Conservation (phyloP, 2,113 vertebrate genomes). For the Typhlomys cinereus region DNA sequence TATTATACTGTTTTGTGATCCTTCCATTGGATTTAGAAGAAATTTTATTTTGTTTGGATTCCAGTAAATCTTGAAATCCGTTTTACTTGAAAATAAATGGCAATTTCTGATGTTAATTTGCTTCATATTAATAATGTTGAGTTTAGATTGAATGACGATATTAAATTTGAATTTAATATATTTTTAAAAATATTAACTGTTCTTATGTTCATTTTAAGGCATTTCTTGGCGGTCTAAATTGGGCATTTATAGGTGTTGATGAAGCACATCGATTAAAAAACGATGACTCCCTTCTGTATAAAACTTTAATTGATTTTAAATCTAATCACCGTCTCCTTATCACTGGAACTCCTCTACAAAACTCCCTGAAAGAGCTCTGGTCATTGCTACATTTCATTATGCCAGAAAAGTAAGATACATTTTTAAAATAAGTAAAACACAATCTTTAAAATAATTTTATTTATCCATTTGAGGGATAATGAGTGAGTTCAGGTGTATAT, state of each 20-base stretch:
- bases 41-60: constrained; percentile 51
- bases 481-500: no score
- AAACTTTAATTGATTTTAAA: constrained; percentile 98
- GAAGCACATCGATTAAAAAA: constrained; percentile 99
- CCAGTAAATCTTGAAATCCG: background rate
- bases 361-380: constrained; percentile 99
- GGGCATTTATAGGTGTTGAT: constrained; percentile 98
- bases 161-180: background rate
- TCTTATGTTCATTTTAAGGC: constrained; percentile 86
- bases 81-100: background rate
- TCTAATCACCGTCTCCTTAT: constrained; percentile 98
- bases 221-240: constrained; percentile 95
- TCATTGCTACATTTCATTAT: constrained; percentile 99
- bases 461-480: no score
- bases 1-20: constrained; percentile 24
- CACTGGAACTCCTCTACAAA: constrained; percentile 98
- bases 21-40: background rate
- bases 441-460: no score
- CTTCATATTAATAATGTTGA: constrained; percentile 9
- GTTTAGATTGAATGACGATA: background rate
- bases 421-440: no score
- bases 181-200: background rate
- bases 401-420: constrained; percentile 97
- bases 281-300: constrained; percentile 98
- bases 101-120: constrained; percentile 38